Conservation (phyloP, 2,113 vertebrate genomes). For the Herpailurus yagouaroundi region DNA sequence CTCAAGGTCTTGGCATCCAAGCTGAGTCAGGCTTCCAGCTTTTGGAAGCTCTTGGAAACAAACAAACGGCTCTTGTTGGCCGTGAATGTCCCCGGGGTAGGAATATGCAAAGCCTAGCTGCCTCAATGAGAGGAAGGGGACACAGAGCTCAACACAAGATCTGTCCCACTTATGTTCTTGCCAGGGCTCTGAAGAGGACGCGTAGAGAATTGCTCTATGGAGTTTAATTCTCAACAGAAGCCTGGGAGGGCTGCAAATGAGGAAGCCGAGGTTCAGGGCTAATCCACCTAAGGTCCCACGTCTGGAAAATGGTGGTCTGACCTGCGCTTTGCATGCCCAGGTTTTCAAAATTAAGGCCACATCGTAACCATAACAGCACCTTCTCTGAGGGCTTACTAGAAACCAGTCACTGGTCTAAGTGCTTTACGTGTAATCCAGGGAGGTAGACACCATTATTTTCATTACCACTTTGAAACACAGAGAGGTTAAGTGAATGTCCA, state of each 20-base stretch:
- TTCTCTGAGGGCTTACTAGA: not conserved
- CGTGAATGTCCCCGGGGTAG: not conserved
- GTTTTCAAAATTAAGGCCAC: not conserved
- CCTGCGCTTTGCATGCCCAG: not conserved
- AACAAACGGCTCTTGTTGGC: not conserved
- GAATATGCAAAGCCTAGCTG: not conserved
- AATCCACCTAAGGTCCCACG: not conserved
- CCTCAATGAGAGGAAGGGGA: not conserved
- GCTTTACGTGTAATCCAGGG: not conserved
- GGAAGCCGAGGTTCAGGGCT: not conserved
- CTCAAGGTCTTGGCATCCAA: not conserved
- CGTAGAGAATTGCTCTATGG: not conserved
- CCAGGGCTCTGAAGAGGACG: not conserved
- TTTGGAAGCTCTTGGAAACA: not conserved
- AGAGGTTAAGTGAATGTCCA: not conserved
- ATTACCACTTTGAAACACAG: not conserved
- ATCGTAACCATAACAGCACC: not conserved
- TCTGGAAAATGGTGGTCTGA: not conserved
- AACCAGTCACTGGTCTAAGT: not conserved
- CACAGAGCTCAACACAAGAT: not conserved
- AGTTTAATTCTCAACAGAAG: not conserved
- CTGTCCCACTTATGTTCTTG: not conserved
- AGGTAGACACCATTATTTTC: not conserved
- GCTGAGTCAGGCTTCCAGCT: not conserved
- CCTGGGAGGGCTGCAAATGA: not conserved